Base-by-base conservation (phyloP, 2,888 invertebrate genomes). In the Drosophila conformis region DNA sequence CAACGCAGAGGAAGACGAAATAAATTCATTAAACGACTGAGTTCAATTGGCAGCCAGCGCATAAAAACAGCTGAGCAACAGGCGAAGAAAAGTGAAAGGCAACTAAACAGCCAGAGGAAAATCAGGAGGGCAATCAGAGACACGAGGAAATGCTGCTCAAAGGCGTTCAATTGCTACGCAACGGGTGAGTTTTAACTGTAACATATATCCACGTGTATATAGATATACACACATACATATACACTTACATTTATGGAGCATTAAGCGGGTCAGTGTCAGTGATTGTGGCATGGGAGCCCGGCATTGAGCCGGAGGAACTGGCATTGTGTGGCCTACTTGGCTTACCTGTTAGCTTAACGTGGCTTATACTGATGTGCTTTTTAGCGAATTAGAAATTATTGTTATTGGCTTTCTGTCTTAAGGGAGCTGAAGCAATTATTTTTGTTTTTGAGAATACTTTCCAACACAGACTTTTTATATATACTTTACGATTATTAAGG, bases 121-220 rank as follows among this genome's bases (percentile, higher is more conserved):
- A 51, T 52, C 25, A 49, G 36, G 27, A 52, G 40, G 33, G 42
- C 46, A 46, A 46, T 46, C 48, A 51, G 31, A 49, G 35, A 48
- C 33, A 49, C 27, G 64, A 57, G 56, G 72, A 75, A 76, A 90
- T 90, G 90, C 69, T 91, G 58, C 69, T 91, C 59, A 89, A 82
- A 80, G 89, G 85, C 73, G 72, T 87, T 8, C 90, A 86, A 68
- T 60, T 91, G 69, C 62, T 91, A 54, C 82, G 81, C 58, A 62
- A 71, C 79, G 77, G 90, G 90, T 90, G 72, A 80, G 90, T 78
- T 54, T 31, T 3, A 68, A 29, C 21, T 49, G 15, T 35, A 56
- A 29, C 35, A n/a, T 29, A n/a, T 21, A 33, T 46, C 11, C 6
- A 38, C 5, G 25, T 35, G 3, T 35, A 18, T 2, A 18, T 27